Evolutionary conservation across 2,113 vertebrate species (phyloP).

Genomic region (Tenrec ecaudatus): DNA sequence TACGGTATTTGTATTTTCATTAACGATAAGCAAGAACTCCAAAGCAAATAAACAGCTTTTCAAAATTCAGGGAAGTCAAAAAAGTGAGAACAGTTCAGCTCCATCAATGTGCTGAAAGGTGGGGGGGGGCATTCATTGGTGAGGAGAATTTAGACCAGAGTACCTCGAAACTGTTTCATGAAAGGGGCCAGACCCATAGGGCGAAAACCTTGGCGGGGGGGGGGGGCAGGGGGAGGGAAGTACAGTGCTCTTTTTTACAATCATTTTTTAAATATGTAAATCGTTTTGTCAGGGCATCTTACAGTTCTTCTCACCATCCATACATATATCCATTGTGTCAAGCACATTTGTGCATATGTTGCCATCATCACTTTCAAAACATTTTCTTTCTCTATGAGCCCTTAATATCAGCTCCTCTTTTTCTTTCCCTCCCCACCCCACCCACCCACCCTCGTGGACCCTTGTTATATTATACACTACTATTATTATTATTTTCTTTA

Average conservation of each 20-base stretch:
- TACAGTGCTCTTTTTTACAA: background rate
- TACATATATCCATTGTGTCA: too few species aligned
- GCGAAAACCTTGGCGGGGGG: too few species aligned
- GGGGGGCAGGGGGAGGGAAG: too few species aligned
- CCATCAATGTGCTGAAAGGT: conserved; percentile 48
- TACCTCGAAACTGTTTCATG: conserved; percentile 55
- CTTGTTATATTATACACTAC: too few species aligned
- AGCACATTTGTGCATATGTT: too few species aligned
- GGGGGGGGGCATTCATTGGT: conserved; percentile 41
- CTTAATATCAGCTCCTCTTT: too few species aligned
- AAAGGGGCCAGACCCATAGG: background rate
- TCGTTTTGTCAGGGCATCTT: too few species aligned
- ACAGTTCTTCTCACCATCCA: too few species aligned
- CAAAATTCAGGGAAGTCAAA: conserved; percentile 16
- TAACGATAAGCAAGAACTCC: conserved; percentile 27
- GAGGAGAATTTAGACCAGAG: conserved; percentile 50
- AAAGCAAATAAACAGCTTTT: conserved; percentile 59
- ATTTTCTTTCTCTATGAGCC: too few species aligned
- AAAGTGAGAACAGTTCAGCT: conserved; percentile 14
- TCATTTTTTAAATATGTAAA: conserved; percentile 20
- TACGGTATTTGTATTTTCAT: conserved; percentile 22
- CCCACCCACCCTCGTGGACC: too few species aligned
- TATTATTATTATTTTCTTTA: too few species aligned
- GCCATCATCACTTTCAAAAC: background rate
- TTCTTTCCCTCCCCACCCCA: too few species aligned